A percentile compares a stretch with the other conserved stretches of the same genome.
These are phyloP conservation scores for Venustaconcha ellipsiformis DNA, from an alignment of 1,140 invertebrate species.

Conservation along the genomic window DNA sequence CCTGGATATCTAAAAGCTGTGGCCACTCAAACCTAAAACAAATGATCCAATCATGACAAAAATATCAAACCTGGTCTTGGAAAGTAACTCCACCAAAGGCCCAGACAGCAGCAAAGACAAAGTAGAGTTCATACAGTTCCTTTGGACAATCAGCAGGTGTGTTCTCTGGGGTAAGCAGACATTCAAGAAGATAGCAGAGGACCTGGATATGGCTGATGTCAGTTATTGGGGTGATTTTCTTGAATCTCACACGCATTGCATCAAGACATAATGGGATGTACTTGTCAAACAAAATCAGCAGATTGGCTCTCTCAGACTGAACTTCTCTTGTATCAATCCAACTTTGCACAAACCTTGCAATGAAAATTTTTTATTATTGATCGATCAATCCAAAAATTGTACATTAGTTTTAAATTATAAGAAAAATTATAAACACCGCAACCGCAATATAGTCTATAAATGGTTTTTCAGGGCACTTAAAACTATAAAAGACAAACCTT, in stretches of 20 bases:
- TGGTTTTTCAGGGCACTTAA: no score
- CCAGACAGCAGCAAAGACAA: constrained; percentile 94
- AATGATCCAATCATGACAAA: not conserved
- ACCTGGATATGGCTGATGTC: constrained; percentile 93
- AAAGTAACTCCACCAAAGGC: constrained; percentile 94
- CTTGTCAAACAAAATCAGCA: constrained; percentile 93
- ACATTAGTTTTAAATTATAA: no score
- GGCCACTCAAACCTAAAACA: no score
- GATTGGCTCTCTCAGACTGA: constrained; percentile 76
- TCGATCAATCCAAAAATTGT: no score
- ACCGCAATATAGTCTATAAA: no score
- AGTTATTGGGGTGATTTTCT: constrained; percentile 91
- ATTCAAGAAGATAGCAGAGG: constrained; percentile 88
- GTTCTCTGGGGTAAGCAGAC: constrained; percentile 83
- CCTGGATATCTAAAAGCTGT: no score
- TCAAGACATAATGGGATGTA: constrained; percentile 92
- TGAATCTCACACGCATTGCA: constrained; percentile 84
- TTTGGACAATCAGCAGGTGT: constrained; percentile 87
- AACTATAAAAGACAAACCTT: no score
- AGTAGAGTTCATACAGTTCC: constrained; percentile 93
- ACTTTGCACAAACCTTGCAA: constrained; percentile 80
- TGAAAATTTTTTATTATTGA: not conserved
- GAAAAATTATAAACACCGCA: no score
- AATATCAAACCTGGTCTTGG: constrained; percentile 77
- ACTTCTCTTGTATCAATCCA: constrained; percentile 89